A percentile compares a stretch with the other conserved stretches of the same genome.
phyloP scores from a whole-genome alignment of 1,140 invertebrate genomes.

The Monochamus saltuarius region DNA sequence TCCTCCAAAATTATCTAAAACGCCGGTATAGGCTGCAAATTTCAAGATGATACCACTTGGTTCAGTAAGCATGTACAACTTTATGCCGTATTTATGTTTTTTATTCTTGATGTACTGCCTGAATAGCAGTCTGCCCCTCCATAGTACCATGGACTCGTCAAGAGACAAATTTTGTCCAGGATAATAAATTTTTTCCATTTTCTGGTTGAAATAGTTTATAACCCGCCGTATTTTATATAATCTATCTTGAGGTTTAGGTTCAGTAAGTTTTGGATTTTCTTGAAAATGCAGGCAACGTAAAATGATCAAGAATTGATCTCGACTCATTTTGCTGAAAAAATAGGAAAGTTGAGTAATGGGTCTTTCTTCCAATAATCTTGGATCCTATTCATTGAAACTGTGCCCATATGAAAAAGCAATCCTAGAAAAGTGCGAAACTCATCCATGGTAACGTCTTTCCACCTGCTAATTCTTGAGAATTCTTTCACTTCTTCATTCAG shows the following conservation, averaged over 20 bases:
- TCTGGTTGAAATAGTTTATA: constrained; percentile 37
- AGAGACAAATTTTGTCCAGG: constrained; percentile 32
- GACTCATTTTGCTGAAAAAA: constrained; percentile 33
- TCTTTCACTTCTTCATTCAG: constrained; percentile 6
- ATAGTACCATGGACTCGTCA: constrained; percentile 40
- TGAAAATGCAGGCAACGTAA: constrained; percentile 35
- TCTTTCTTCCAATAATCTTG: constrained; percentile 39
- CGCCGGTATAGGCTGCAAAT: too few relatives aligned
- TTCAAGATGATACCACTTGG: too few relatives aligned
- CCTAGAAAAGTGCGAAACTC: constrained; percentile 35
- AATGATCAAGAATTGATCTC: constrained; percentile 37
- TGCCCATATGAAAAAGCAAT: constrained; percentile 30
- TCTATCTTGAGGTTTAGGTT: too few relatives aligned
- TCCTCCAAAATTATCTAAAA: too few relatives aligned
- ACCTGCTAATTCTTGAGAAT: constrained; percentile 26
- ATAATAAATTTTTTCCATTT: constrained; percentile 32
- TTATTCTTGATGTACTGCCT: constrained; percentile 26
- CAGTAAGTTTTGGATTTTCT: constrained; percentile 1
- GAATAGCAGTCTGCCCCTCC: constrained; percentile 19
- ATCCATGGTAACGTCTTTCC: constrained; percentile 27
- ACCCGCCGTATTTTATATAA: constrained; percentile 29
- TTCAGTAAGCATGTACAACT: too few relatives aligned
- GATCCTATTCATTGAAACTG: constrained; percentile 26
- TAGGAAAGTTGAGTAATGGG: constrained; percentile 26
- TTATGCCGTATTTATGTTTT: too few relatives aligned